Conservation (phyloP, 2,888 invertebrate genomes). For the Brachycybe producta region DNA sequence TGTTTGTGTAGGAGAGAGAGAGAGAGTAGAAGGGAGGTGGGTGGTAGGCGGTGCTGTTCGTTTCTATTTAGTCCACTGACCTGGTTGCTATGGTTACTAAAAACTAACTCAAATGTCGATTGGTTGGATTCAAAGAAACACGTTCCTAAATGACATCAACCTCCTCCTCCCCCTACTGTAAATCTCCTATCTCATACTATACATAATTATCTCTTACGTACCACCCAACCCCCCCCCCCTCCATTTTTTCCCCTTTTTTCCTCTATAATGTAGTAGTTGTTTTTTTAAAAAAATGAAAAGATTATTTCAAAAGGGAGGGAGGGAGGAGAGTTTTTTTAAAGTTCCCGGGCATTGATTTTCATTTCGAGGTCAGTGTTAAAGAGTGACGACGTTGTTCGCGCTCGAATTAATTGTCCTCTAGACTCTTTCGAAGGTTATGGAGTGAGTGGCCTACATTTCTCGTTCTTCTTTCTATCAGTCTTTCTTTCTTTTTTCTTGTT, state of each 20-base stretch:
- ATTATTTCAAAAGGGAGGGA: too few relatives aligned
- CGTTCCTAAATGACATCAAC: neutral
- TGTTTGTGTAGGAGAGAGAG: neutral
- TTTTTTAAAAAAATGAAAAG: too few relatives aligned
- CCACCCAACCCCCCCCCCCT: too few relatives aligned
- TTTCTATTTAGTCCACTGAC: conserved; percentile 12
- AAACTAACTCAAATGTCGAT: too few relatives aligned
- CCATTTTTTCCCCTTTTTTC: too few relatives aligned
- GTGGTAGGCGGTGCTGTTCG: too few relatives aligned
- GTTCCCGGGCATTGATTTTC: neutral
- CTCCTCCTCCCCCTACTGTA: neutral
- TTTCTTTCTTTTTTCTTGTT: too few relatives aligned
- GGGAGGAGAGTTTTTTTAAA: neutral
- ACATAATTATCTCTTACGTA: too few relatives aligned
- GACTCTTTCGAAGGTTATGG: conserved; percentile 8
- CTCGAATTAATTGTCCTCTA: conserved; percentile 17
- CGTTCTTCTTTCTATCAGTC: too few relatives aligned
- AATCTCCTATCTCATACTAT: too few relatives aligned
- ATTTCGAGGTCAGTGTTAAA: conserved; percentile 7
- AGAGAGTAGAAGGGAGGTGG: neutral
- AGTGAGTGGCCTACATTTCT: conserved; percentile 12
- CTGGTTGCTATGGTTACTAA: conserved; percentile 12
- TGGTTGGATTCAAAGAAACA: too few relatives aligned
- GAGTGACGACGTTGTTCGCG: conserved; percentile 8
- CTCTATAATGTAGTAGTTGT: too few relatives aligned